Evolutionary conservation across 2,113 vertebrate genomes (phyloP).

Genomic region (Centropus bengalensis): DNA sequence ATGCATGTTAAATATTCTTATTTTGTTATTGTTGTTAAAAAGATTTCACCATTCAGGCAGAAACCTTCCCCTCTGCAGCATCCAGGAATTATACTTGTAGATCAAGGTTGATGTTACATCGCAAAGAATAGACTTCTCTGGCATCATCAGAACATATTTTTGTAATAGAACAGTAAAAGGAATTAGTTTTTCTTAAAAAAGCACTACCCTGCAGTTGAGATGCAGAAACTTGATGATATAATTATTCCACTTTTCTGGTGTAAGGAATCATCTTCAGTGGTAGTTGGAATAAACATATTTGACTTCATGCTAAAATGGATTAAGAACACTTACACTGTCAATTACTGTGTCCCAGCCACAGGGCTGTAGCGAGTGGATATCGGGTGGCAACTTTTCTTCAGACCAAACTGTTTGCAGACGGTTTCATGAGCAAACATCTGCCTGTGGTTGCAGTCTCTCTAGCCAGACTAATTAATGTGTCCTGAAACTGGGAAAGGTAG

Average conservation of each 20-base stretch:
- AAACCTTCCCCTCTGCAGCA: neutral
- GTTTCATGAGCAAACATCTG: neutral
- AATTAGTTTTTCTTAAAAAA: neutral
- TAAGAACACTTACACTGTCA: neutral
- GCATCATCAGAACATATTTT: neutral
- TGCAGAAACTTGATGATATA: neutral
- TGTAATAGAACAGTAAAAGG: neutral
- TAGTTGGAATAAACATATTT: neutral
- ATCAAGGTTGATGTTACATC: neutral
- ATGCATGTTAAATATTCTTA: neutral
- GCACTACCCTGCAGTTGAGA: neutral
- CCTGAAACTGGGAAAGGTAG: neutral
- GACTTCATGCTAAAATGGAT: neutral
- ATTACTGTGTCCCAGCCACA: neutral
- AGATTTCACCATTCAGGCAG: neutral
- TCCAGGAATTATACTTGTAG: neutral
- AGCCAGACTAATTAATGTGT: neutral
- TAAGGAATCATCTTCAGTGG: neutral
- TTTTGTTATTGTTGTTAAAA: neutral
- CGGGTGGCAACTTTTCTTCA: neutral
- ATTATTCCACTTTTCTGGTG: neutral
- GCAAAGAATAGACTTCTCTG: neutral
- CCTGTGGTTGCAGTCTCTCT: neutral
- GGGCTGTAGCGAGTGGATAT: neutral
- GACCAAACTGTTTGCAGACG: neutral